phyloP scores from a whole-genome alignment of 2,797 vertebrate genomes.

The Picus viridis region DNA sequence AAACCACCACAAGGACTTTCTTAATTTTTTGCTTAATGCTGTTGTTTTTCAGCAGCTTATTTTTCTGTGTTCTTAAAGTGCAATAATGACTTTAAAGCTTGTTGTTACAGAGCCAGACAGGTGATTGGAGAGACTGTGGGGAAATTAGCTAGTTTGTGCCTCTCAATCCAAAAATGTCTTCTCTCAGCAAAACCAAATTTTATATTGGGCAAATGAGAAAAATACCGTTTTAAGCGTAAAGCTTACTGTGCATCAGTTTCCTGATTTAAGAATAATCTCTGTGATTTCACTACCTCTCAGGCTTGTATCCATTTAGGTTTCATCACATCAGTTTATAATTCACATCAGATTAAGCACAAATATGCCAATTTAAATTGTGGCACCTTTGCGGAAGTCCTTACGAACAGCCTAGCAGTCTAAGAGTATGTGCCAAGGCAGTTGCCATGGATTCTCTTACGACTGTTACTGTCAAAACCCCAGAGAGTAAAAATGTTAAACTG shows the following conservation, averaged over 20 bases:
- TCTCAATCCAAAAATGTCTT: not conserved
- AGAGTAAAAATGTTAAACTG: not conserved
- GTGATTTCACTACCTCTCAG: not conserved
- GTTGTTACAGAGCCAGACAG: not conserved
- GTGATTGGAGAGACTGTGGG: not conserved
- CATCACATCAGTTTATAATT: not conserved
- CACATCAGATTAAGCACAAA: not conserved
- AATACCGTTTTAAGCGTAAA: not conserved
- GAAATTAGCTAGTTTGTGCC: not conserved
- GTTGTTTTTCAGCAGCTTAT: not conserved
- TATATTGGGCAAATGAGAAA: not conserved
- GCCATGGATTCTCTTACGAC: not conserved
- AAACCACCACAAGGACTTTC: too few species aligned
- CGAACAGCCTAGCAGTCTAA: not conserved
- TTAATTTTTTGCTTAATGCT: not conserved
- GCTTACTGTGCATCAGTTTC: not conserved
- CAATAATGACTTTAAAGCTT: not conserved
- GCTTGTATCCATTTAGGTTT: not conserved
- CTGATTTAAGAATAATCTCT: not conserved
- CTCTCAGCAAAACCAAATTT: not conserved
- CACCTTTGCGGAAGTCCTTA: not conserved
- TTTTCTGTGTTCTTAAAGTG: not conserved
- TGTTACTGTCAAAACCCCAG: not conserved
- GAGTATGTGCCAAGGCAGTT: not conserved
- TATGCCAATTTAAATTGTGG: not conserved